Evolutionary conservation across 2,888 invertebrate genomes (phyloP), one percentile per base, ranked within the genome.

Genomic region (Drosophila tanythrix): DNA sequence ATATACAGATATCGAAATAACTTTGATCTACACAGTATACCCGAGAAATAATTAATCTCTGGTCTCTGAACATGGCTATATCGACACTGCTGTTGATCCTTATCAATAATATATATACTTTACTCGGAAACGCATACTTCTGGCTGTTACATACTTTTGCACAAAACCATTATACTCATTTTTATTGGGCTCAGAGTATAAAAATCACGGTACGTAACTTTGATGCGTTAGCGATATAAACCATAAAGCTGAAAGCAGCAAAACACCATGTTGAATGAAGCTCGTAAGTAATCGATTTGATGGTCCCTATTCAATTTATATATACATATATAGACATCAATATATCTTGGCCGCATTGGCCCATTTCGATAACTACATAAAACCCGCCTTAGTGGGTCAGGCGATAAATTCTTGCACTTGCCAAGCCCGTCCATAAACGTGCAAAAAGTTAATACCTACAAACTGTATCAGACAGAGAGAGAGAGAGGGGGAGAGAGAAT

Each of bases 401-500:
- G 85, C 88, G 74, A 83, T 83, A 88, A 88, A 83, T 88, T 88
- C 79, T 55, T 67, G 61, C 73, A 75, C 73, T 83, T 70, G 75
- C 62, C 61, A 51, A 65, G 29, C 64, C 62, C 68, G 31, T 40
- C 50, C 70, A 57, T 61, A 63, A 70, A 58, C 63, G 66, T 62
- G 65, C 50, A 56, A 36, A 60, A 56, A 70, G 55, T 71, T 75
- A 74, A 70, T 79, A 29, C 64, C 52, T 43, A 62, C 60, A 64
- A 61, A 59, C 59, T 15, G 15, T 56, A 27, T 56, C 46, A 25
- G 27, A 25, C 7, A 62, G 18, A 13, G 29, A 13, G 21, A 13
- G 58, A 29, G 58, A 33, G 11, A 25, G 36, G 1, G 43, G 38
- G 13, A 13, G 36, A n/a, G 15, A 50, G n/a, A 38, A 6, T 27